These are phyloP conservation scores for Noctua fimbriata DNA, from an alignment of 2,888 invertebrate genomes.

Conservation along the genomic window DNA sequence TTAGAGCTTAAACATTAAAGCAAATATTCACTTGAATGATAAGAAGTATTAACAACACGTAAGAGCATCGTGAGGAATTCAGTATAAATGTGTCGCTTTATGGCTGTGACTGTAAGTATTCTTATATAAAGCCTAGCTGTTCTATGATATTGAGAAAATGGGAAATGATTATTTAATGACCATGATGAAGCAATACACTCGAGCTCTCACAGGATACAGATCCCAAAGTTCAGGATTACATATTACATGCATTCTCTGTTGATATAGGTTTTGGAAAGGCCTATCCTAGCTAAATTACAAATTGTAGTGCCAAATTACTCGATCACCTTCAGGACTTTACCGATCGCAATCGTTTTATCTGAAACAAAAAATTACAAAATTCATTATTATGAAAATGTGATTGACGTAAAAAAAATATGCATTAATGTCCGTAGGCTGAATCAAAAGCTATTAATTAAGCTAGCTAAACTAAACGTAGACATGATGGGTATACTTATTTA, in stretches of 20 bases:
- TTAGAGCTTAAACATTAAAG: constrained; percentile 63
- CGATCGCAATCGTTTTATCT: constrained; percentile 96
- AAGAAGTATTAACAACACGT: constrained; percentile 54
- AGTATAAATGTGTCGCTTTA: constrained; percentile 64
- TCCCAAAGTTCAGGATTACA: constrained; percentile 85
- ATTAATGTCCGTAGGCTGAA: not conserved
- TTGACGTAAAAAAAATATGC: not conserved
- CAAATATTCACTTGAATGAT: constrained; percentile 59
- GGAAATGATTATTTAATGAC: constrained; percentile 75
- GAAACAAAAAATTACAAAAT: constrained; percentile 71
- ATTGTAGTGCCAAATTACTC: constrained; percentile 93
- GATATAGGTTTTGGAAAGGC: constrained; percentile 89
- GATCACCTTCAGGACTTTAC: constrained; percentile 98
- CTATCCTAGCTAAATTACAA: constrained; percentile 90
- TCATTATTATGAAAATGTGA: not conserved
- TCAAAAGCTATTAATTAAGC: not conserved
- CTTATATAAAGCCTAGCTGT: constrained; percentile 82
- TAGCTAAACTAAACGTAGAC: not conserved
- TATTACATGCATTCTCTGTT: constrained; percentile 84
- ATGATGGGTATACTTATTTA: not conserved
- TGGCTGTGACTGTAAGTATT: constrained; percentile 63
- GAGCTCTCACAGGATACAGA: constrained; percentile 83
- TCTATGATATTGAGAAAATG: constrained; percentile 77
- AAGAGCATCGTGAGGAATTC: constrained; percentile 73
- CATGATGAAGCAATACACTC: constrained; percentile 83